A percentile compares a stretch with the other conserved stretches of the same genome.
These are phyloP conservation scores for Mesorhabditis belari DNA, from an alignment of 2,888 invertebrate genomes.

Conservation along the genomic window DNA sequence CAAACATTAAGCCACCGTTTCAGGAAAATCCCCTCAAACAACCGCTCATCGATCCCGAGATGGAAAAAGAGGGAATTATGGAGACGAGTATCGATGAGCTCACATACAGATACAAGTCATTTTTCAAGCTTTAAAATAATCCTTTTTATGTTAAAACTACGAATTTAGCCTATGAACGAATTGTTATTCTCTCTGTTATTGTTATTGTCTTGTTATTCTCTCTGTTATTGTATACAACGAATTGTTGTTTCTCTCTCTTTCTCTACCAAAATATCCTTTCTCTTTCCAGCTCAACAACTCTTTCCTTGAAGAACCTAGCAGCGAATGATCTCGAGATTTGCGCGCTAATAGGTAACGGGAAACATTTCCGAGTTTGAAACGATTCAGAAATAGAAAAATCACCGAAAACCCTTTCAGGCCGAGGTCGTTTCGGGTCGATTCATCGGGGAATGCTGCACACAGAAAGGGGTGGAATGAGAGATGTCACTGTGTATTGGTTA, in stretches of 20 bases:
- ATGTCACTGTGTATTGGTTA: conserved; percentile 17
- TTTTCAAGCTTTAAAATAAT: no score
- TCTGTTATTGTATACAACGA: no score
- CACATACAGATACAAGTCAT: neutral
- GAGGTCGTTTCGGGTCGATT: conserved; percentile 17
- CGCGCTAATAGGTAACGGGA: neutral
- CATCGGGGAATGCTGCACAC: conserved; percentile 19
- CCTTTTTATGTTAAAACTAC: no score
- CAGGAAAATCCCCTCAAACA: no score
- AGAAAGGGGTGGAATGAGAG: conserved; percentile 16
- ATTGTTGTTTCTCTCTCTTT: no score
- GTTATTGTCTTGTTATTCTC: no score
- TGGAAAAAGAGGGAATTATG: neutral
- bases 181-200: no score
- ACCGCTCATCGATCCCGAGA: neutral
- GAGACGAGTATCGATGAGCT: neutral
- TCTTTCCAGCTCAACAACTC: neutral
- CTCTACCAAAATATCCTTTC: no score
- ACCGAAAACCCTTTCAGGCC: conserved; percentile 4
- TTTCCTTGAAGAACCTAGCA: neutral
- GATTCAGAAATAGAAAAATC: no score
- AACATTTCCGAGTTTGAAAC: no score
- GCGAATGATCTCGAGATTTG: neutral
- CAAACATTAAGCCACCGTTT: no score
- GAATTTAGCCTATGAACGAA: no score